These are phyloP conservation scores for Amiota minor DNA, from an alignment of 2,888 invertebrate genomes.

Conservation along the genomic window DNA sequence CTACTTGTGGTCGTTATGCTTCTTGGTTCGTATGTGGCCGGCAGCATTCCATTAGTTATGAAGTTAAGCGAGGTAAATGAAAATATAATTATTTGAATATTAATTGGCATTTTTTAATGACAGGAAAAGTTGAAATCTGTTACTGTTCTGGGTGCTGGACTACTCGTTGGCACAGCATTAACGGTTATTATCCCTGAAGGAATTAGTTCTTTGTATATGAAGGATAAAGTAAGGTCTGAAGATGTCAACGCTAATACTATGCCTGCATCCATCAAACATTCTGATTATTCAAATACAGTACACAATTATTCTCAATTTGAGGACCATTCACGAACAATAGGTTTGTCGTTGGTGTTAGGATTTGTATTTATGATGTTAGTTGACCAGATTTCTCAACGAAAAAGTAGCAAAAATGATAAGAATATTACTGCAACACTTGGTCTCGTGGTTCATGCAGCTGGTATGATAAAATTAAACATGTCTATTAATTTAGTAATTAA, in stretches of 20 bases:
- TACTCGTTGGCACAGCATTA: slow-evolving; percentile 96
- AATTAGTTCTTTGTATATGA: slow-evolving; percentile 83
- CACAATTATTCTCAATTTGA: slow-evolving; percentile 6
- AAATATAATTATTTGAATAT: background rate
- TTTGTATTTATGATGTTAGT: slow-evolving; percentile 98
- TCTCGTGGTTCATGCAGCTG: slow-evolving; percentile 97
- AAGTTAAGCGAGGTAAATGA: slow-evolving; percentile 90
- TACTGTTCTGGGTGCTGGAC: slow-evolving; percentile 96
- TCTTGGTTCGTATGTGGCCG: slow-evolving; percentile 95
- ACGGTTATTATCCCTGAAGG: slow-evolving; percentile 99
- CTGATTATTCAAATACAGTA: background rate
- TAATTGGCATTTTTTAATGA: background rate
- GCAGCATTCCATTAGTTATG: slow-evolving; percentile 94
- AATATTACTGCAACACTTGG: slow-evolving; percentile 96
- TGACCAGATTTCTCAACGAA: slow-evolving; percentile 83
- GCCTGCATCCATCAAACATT: background rate
- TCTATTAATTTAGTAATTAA: background rate
- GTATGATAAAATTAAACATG: slow-evolving; percentile 72
- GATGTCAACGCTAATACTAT: slow-evolving; percentile 33
- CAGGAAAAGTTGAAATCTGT: slow-evolving; percentile 95
- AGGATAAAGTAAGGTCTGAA: slow-evolving; percentile 54
- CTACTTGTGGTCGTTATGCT: slow-evolving; percentile 93
- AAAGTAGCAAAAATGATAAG: slow-evolving; percentile 77
- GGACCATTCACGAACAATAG: slow-evolving; percentile 78
- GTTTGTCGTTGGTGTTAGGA: slow-evolving; percentile 91